Conservation (phyloP, 2,888 invertebrate genomes). For the Ptychoptera contaminata region DNA sequence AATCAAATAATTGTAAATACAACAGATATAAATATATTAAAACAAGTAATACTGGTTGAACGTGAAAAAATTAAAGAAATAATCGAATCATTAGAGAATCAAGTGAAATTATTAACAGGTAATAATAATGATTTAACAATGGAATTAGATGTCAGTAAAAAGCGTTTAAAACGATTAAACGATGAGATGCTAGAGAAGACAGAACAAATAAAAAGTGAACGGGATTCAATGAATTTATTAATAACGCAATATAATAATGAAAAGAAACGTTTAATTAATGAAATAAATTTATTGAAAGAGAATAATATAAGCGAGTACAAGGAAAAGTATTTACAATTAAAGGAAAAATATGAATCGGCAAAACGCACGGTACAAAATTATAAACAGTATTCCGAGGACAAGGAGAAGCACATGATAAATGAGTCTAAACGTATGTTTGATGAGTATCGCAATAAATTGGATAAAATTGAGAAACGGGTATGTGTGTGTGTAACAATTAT, state of each 20-base stretch:
- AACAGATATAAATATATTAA: conserved; percentile 25
- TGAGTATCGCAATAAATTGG: conserved; percentile 29
- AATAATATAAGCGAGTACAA: conserved; percentile 27
- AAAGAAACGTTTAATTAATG: conserved; percentile 14
- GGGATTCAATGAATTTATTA: conserved; percentile 31
- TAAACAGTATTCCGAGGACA: conserved; percentile 46
- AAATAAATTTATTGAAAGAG: conserved; percentile 32
- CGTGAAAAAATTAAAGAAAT: conserved; percentile 21
- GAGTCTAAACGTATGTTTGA: conserved; percentile 48
- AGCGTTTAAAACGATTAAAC: conserved; percentile 23
- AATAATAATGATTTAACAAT: conserved; percentile 10
- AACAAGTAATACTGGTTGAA: conserved; percentile 26
- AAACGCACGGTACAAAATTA: conserved; percentile 47
- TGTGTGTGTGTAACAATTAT: not conserved
- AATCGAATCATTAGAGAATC: conserved; percentile 16
- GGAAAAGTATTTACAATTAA: conserved; percentile 33
- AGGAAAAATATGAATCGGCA: conserved; percentile 44
- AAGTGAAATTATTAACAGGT: too few species aligned
- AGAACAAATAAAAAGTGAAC: conserved; percentile 30
- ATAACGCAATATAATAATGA: conserved; percentile 27
- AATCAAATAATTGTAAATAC: conserved; percentile 20
- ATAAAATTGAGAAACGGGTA: conserved; percentile 5
- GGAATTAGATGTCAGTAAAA: conserved; percentile 31
- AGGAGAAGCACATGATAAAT: conserved; percentile 43
- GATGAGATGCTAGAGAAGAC: conserved; percentile 23